Base-by-base conservation (phyloP, 1,140 invertebrate species). In the Orchestia grillus region DNA sequence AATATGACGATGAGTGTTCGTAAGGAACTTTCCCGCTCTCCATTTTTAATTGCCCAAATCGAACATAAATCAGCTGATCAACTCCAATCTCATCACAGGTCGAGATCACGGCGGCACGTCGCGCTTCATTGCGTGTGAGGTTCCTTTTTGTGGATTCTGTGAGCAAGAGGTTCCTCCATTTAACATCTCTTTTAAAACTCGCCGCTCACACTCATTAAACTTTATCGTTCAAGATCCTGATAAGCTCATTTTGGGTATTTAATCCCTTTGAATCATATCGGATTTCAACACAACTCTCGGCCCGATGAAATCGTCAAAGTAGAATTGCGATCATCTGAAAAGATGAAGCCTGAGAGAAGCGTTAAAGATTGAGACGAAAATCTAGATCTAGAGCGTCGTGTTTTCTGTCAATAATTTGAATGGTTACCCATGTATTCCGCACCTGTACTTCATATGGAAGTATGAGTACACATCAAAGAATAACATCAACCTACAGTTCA, bases 261-360 rank as follows among this genome's bases (percentile, higher is more conserved):
- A 94, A 94, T 94, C 44, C 44, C 92, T 94, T 40, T 90, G 88
- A 90, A 90, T 90, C 88, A 90, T 42, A 90, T 90, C 88, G 36
- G 88, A 44, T 44, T 90, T 36, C 23, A 36, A 41, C 41, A 42
- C 4, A 41, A 44, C 88, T 41, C 41, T 11, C 36, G n/a, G 36
- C 28, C 8, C 15, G 23, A 11, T 41, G 42, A 43, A 90, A 90
- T 42, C 88, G 15, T 90, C 88, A 90, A 77, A 77, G 11, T 77
- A 15, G 62, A 77, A 77, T 77, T 77, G 62, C 62, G 15, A 77
- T 77, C 62, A 23, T 77, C 28, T 8, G 62, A 77, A 77, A 36
- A 77, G 36, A 77, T 77, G 62, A 53, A 53, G 6, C 19, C 6
- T 53, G 19, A 23, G 62, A 36, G 36, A 77, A 23, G 28, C 3